Base-by-base conservation (phyloP, 2,797 vertebrate species). In the Microctenopoma stevenorrisi region DNA sequence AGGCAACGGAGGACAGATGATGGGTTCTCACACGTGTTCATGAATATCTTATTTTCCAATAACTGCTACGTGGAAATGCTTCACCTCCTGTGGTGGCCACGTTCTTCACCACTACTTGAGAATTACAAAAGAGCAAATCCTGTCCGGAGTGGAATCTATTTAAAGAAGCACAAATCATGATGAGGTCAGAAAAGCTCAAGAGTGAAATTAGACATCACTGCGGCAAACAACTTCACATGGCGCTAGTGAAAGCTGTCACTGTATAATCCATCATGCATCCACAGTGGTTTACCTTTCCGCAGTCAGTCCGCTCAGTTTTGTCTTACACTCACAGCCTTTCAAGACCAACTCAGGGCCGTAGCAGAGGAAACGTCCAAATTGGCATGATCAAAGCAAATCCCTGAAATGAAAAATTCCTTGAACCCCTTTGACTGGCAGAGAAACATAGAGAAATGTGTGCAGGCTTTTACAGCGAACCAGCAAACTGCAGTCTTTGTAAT, bases 381-480 rank as follows among this genome's bases (percentile, higher is more conserved):
- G 44, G 16, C 15, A 5, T 66, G 80, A 89, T 90, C 79, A 91
- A 91, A 89, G 85, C 68, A 78, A 84, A 87, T 77, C 76, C 74
- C 56, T 54, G 49, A 77, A 86, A 87, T 68, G 61, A 74, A 79
- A 88, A 77, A 76, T 62, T 86, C 76, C 65, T 81, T 76, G 57
- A 87, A 86, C 57, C 48, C 4, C 64, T 79, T 76, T 83, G 83
- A 86, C 53, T 83, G 83, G 59, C 72, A 68, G 64, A 62, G 49
- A n/a, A 48, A 73, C 48, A 44, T 64, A 54, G 3, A 1, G 30
- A 73, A 85, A 78, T 63, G 63, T 79, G 76, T 76, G 44, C 62
- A 58, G 38, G 68, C 69, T 80, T 80, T 83, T 68, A 74, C 53
- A 48, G 66, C 11, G 8, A 74, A 85, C 65, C 62, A 67, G 80